Conservation (phyloP, 2,113 vertebrate genomes). For the Pongo abelii region DNA sequence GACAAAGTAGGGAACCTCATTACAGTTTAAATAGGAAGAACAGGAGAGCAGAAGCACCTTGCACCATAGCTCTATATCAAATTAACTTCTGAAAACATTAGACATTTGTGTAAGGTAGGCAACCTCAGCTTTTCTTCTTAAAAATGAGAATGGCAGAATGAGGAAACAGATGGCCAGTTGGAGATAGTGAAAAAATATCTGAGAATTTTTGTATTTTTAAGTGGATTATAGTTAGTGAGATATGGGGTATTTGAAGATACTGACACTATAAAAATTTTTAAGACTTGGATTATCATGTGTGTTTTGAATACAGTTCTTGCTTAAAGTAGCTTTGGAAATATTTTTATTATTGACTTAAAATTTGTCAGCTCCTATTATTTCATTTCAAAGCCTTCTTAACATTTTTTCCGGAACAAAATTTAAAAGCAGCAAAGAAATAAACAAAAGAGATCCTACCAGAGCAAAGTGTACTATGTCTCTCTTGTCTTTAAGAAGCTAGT, state of each 20-base stretch:
- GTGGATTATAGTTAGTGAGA: background rate
- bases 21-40: background rate
- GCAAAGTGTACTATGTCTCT: background rate
- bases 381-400: background rate
- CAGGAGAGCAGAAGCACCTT: background rate
- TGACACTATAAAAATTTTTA: background rate
- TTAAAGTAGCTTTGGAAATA: background rate
- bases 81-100: background rate
- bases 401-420: background rate
- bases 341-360: background rate
- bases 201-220: background rate
- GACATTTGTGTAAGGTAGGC: background rate
- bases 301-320: background rate
- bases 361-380: background rate
- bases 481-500: background rate
- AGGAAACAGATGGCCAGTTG: background rate
- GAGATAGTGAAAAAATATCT: background rate
- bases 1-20: background rate
- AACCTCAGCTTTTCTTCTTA: background rate
- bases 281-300: background rate
- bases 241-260: background rate
- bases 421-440: background rate
- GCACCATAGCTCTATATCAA: background rate
- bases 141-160: background rate
- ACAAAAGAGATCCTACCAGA: background rate